Evolutionary conservation across 1,140 invertebrate genomes (phyloP).

Genomic region (Drosophila littoralis): DNA sequence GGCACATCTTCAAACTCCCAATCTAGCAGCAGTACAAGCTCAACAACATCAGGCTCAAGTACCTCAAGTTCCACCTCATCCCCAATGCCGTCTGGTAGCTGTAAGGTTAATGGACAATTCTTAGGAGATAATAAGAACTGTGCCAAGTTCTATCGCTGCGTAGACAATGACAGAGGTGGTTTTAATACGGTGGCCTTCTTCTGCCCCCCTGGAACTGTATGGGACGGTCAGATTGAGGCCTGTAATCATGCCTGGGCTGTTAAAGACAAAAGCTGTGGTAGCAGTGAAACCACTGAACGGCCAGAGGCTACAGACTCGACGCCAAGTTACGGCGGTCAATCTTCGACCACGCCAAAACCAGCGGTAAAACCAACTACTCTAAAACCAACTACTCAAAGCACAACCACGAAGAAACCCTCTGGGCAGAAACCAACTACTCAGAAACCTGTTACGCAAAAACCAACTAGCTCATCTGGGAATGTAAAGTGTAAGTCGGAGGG

Average conservation of each 20-base stretch:
- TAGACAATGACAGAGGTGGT: conserved; percentile 86
- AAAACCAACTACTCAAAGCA: conserved; percentile 4
- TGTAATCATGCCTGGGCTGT: conserved; percentile 87
- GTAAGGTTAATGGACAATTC: conserved; percentile 86
- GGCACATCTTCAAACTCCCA: conserved; percentile 32
- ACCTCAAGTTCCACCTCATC: conserved; percentile 12
- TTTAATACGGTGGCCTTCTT: conserved; percentile 87
- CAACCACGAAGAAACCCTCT: conserved; percentile 6
- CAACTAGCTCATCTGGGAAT: conserved; percentile 4
- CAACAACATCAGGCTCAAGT: conserved; percentile 20
- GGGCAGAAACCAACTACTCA: conserved; percentile 9
- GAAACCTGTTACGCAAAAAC: conserved; percentile 15
- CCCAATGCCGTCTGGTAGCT: conserved; percentile 62
- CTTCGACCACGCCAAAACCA: conserved; percentile 6
- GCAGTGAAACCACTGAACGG: conserved; percentile 20
- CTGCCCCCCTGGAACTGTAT: conserved; percentile 88
- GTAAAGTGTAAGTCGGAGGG: conserved; percentile 62
- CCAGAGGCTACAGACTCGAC: conserved; percentile 14
- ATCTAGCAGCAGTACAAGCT: conserved; percentile 22
- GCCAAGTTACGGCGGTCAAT: conserved; percentile 1
- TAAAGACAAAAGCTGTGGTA: conserved; percentile 57
- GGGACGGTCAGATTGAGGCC: conserved; percentile 86
- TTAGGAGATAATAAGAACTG: conserved; percentile 87
- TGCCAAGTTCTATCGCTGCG: conserved; percentile 89
- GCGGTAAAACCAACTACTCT: conserved; percentile 4